Evolutionary conservation across 2,113 vertebrate species (phyloP), one percentile per base, ranked within the genome.

Genomic region (Cervus canadensis): DNA sequence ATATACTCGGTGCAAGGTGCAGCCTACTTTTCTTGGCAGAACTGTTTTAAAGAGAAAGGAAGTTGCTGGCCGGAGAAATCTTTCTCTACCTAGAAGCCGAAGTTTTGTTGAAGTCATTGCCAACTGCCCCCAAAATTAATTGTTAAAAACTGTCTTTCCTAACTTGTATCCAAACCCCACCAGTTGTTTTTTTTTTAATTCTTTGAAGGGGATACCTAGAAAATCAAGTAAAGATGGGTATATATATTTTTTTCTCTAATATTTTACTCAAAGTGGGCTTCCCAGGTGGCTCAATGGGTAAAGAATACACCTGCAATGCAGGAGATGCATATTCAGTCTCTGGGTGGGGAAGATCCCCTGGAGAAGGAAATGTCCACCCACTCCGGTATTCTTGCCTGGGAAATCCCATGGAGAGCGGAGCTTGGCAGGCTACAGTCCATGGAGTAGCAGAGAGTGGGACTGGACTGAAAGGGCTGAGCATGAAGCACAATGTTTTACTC

Each of bases 1-100:
- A 0, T 52, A 48, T 56, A 25, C 48, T 40, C 0, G 2, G 62
- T 9, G 11, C 0, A 0, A 40, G 3, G 25, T 14, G 17, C 7
- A 26, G 7, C 25, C 54, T n/a, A 3, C 74, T 54, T 54, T 60
- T 76, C 87, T 90, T 40, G 33, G 52, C 30, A 87, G 48, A 74
- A 33, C 28, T 45, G 6, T 87, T 95, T 48, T 54, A 30, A 50
- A 52, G 23, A n/a, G 43, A 40, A 25, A 60, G 13, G 12, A 60
- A 45, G 19, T 23, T 54, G 48, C 7, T 14, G 36, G 28, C 21
- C 62, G 62, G 25, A 83, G 85, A 60, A 83, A 57, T 67, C 9
- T 4, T 14, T 11, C 12, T 74, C n/a, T 54, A n/a, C 43, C 52
- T 54, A 84, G 92, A 78, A 76, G 43, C 33, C 0, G 3, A 54